Evolutionary conservation across 1,140 invertebrate genomes (phyloP).

Genomic region (Sitophilus oryzae): DNA sequence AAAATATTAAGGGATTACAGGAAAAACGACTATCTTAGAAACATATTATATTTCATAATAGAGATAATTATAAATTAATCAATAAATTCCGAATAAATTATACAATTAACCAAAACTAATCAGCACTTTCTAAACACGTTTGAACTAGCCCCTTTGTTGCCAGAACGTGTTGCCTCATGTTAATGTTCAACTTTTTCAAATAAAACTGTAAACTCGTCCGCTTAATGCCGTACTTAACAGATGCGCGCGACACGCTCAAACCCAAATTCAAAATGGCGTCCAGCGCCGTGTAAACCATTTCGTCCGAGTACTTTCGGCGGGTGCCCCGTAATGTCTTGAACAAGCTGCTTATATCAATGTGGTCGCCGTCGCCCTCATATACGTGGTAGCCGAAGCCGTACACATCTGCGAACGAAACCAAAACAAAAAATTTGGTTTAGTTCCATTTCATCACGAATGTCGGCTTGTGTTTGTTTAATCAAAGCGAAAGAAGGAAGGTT

Average conservation of each 20-base stretch:
- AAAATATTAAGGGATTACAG: too few species aligned
- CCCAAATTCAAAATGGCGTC: conserved; percentile 51
- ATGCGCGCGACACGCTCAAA: conserved; percentile 50
- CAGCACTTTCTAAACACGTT: too few species aligned
- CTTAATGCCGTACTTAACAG: conserved; percentile 52
- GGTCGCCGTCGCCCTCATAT: not conserved
- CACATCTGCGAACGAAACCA: conserved; percentile 26
- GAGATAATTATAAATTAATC: too few species aligned
- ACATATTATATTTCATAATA: too few species aligned
- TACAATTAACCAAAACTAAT: too few species aligned
- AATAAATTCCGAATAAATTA: too few species aligned
- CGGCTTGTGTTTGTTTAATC: too few species aligned
- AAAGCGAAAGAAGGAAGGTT: too few species aligned
- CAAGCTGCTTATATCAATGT: conserved; percentile 16
- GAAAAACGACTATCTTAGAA: too few species aligned
- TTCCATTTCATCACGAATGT: too few species aligned
- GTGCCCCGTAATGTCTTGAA: conserved; percentile 26
- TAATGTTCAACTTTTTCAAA: conserved; percentile 53
- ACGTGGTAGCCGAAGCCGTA: conserved; percentile 12
- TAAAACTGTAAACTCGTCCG: conserved; percentile 53
- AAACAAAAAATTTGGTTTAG: conserved; percentile 24
- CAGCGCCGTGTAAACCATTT: conserved; percentile 49
- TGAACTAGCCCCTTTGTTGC: too few species aligned
- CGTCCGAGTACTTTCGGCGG: conserved; percentile 48
- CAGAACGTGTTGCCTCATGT: conserved; percentile 26